Evolutionary conservation across 2,113 vertebrate species (phyloP), one percentile per base, ranked within the genome.

Genomic region (Garra rufa): DNA sequence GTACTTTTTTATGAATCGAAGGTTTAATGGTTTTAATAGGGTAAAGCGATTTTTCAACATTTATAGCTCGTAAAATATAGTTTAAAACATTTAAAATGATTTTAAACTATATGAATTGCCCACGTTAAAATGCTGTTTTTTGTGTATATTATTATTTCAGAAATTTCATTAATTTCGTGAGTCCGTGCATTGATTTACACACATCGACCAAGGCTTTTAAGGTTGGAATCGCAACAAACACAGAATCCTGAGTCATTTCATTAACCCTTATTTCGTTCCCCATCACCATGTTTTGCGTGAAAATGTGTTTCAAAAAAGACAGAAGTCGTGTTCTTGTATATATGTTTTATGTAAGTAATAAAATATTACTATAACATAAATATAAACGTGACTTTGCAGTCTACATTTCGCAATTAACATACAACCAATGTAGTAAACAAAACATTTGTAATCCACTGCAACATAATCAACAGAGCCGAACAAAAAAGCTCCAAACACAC

Each of bases 341-440:
- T 97, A 97, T 96, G 96, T 95, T 99, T 99, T 99, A 99, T 99
- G 97, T 96, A 96, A 98, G 97, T 98, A 99, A 98, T 99, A 98
- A 98, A 98, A 99, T 99, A 99, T 98, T 96, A 98, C 97, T 98
- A 97, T 97, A 98, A 99, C 98, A 99, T 98, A 99, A 99, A 98
- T 98, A 98, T 96, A 96, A 97, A 97, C 96, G 96, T 93, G 96
- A 97, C 97, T 97, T 98, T 95, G 95, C 96, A 96, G 96, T 97
- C 96, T 96, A 98, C 97, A 97, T 96, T 96, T 94, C 95, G 95
- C 95, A 96, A 96, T 94, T 95, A 96, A 96, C 95, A 95, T 96
- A 96, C 95, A 96, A 96, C 96, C 94, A 94, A 97, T 94, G 95
- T 96, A 96, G 94, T 95, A 94, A 96, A 94, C 90, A 93, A 95